phyloP scores from a whole-genome alignment of 2,888 invertebrate genomes.

The Drosophila subquinaria region DNA sequence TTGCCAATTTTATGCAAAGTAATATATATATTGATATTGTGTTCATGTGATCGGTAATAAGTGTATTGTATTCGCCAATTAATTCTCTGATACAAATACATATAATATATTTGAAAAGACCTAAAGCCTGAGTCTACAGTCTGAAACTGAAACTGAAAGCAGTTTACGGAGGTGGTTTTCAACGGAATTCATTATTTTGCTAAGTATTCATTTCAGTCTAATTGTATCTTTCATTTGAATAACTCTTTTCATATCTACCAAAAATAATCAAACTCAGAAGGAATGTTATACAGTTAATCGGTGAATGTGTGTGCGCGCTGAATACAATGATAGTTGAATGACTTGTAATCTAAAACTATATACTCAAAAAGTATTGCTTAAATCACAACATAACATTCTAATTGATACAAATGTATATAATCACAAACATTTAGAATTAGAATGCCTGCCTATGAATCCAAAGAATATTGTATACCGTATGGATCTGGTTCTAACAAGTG shows the following conservation, averaged over 20 bases:
- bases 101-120: background rate
- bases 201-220: background rate
- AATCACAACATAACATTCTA: background rate
- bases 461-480: background rate
- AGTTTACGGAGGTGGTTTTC: background rate
- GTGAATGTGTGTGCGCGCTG: constrained; percentile 2
- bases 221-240: background rate
- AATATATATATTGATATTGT: constrained; percentile 26
- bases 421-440: background rate
- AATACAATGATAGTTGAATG: background rate
- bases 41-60: constrained; percentile 37
- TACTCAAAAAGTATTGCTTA: background rate
- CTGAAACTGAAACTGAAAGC: background rate
- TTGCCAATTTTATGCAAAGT: constrained; percentile 48
- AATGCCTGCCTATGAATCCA: background rate
- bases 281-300: background rate
- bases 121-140: background rate
- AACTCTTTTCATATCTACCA: background rate
- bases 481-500: background rate
- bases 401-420: background rate
- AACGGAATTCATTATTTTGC: background rate
- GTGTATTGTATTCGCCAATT: constrained; percentile 50
- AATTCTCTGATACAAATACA: constrained; percentile 4
- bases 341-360: background rate
- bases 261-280: constrained; percentile 3